Percentiles rank a stretch among this genome's conserved stretches.
Evolutionary conservation across 1,140 invertebrate genomes (phyloP).

Genomic region (Polypedilum vanderplanki): DNA sequence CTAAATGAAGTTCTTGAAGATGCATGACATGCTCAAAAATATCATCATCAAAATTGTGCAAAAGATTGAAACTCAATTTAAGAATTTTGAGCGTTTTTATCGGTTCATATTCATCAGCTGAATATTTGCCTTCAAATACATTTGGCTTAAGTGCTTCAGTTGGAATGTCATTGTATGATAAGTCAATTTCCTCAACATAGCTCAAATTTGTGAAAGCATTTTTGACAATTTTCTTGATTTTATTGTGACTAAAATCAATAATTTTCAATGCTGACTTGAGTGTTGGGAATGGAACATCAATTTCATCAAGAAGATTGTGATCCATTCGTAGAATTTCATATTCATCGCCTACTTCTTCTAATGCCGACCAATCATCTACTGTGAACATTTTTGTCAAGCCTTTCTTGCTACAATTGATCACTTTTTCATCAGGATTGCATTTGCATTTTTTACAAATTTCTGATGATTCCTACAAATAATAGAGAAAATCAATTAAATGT

Average conservation of each 20-base stretch:
- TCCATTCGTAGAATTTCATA: conserved; percentile 42
- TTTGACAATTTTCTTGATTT: conserved; percentile 52
- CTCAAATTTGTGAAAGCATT: conserved; percentile 56
- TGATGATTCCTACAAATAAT: conserved; percentile 29
- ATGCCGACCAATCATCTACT: conserved; percentile 42
- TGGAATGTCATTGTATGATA: conserved; percentile 60
- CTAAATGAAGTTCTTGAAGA: conserved; percentile 57
- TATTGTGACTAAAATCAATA: conserved; percentile 47
- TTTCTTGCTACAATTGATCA: conserved; percentile 39
- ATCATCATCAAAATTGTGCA: conserved; percentile 59
- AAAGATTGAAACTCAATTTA: conserved; percentile 56
- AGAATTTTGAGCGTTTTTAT: conserved; percentile 53
- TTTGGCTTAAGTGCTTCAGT: conserved; percentile 50
- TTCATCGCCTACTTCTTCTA: conserved; percentile 38
- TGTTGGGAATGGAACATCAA: conserved; percentile 38
- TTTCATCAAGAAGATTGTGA: conserved; percentile 36
- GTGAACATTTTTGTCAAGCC: conserved; percentile 38
- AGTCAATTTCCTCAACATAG: conserved; percentile 54
- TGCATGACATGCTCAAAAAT: conserved; percentile 62
- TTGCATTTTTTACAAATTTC: conserved; percentile 41
- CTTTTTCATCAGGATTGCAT: conserved; percentile 34
- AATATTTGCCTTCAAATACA: conserved; percentile 58
- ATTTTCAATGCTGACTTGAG: conserved; percentile 44
- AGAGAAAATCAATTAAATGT: background rate
- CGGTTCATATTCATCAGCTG: conserved; percentile 51